Evolutionary conservation across 1,140 invertebrate genomes (phyloP).

Genomic region (Monochamus saltuarius): DNA sequence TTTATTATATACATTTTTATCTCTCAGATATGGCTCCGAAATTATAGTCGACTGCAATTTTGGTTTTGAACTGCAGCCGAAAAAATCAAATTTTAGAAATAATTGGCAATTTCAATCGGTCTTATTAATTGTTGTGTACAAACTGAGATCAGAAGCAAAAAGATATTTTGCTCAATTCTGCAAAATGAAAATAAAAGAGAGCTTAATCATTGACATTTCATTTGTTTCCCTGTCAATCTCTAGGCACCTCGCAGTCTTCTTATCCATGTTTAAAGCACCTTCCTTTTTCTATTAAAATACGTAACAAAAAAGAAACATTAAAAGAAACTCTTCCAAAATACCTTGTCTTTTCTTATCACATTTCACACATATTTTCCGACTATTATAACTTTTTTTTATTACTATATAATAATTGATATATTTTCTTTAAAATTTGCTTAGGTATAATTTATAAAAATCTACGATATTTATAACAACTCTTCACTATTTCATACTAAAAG

Average conservation of each 20-base stretch:
- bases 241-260: constrained; percentile 48
- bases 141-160: constrained; percentile 40
- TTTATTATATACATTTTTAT: constrained; percentile 33
- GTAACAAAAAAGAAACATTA: constrained; percentile 34
- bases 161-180: constrained; percentile 16
- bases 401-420: constrained; percentile 17
- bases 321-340: constrained; percentile 31
- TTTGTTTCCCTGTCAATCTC: constrained; percentile 31
- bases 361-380: constrained; percentile 32
- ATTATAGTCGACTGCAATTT: no score
- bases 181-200: constrained; percentile 34
- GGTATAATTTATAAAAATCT: constrained; percentile 33
- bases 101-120: no score
- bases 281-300: constrained; percentile 20
- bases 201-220: constrained; percentile 37
- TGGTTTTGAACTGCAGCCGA: not conserved
- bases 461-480: constrained; percentile 26
- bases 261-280: constrained; percentile 37
- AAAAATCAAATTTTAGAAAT: constrained; percentile 5
- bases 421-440: constrained; percentile 14
- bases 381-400: constrained; percentile 18
- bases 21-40: constrained; percentile 1
- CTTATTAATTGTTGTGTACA: constrained; percentile 34
- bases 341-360: constrained; percentile 41
- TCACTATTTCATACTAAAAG: constrained; percentile 34